phyloP scores from a whole-genome alignment of 2,888 invertebrate genomes.

The Urechis unicinctus region DNA sequence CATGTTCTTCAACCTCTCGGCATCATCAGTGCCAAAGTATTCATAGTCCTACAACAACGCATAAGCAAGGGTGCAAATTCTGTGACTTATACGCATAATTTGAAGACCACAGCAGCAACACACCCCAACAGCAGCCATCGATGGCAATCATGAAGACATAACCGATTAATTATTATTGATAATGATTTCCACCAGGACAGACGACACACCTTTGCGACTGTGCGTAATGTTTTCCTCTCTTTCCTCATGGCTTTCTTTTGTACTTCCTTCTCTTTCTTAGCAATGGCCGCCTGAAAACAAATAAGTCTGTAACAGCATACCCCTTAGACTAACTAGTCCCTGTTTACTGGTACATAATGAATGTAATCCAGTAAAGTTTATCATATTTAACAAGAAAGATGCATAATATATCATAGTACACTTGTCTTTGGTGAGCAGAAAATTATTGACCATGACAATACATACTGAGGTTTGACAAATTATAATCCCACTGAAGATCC shows the following conservation, averaged over 20 bases:
- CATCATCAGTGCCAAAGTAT: conserved; percentile 69
- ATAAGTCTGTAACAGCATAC: too few relatives aligned
- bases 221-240: conserved; percentile 64
- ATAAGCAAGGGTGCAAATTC: not conserved
- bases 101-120: too few relatives aligned
- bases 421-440: not conserved
- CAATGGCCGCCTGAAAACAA: conserved; percentile 63
- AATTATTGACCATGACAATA: not conserved
- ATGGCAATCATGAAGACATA: too few relatives aligned
- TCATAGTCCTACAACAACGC: conserved; percentile 55
- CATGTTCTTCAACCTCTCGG: conserved; percentile 74
- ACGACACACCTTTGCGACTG: conserved; percentile 18
- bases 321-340: too few relatives aligned
- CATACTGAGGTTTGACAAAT: not conserved
- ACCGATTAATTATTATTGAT: too few relatives aligned
- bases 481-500: too few relatives aligned
- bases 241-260: conserved; percentile 80
- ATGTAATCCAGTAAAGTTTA: too few relatives aligned
- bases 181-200: not conserved
- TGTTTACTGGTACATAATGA: too few relatives aligned
- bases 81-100: too few relatives aligned
- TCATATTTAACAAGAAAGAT: too few relatives aligned
- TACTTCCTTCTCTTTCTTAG: conserved; percentile 78
- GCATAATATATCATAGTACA: too few relatives aligned
- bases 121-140: too few relatives aligned